Evolutionary conservation across 2,888 invertebrate genomes (phyloP).

Genomic region (Syrphus vitripennis): DNA sequence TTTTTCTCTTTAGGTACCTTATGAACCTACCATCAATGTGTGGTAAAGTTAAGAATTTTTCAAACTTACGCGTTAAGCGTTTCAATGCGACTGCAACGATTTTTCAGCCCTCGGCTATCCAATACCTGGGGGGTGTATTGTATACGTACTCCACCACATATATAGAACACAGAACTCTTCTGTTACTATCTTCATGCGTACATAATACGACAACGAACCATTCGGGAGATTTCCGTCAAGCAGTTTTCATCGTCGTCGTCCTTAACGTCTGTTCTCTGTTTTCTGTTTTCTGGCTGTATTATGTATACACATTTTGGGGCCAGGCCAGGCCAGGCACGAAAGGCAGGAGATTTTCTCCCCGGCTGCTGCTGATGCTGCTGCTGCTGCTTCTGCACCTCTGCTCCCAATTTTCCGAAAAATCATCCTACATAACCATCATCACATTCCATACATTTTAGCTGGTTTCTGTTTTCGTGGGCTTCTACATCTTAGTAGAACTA

Average conservation of each 20-base stretch:
- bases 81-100: constrained; percentile 80
- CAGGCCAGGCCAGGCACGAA: too few relatives aligned
- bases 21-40: constrained; percentile 29
- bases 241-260: constrained; percentile 34
- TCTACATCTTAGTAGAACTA: constrained; percentile 61
- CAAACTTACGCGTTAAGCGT: constrained; percentile 80
- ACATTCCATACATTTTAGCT: constrained; percentile 40
- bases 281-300: background rate
- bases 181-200: constrained; percentile 76
- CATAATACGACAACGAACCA: constrained; percentile 61
- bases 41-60: constrained; percentile 74
- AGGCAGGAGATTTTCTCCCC: constrained; percentile 51
- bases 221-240: constrained; percentile 49
- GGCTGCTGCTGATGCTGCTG: background rate
- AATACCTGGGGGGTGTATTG: constrained; percentile 81
- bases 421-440: constrained; percentile 50
- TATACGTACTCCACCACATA: constrained; percentile 75
- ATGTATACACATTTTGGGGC: background rate
- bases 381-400: constrained; percentile 14
- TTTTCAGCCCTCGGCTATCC: constrained; percentile 81
- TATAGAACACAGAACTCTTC: constrained; percentile 77
- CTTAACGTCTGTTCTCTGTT: constrained; percentile 19
- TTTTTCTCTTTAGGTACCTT: constrained; percentile 21
- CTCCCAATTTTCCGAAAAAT: constrained; percentile 28
- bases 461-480: constrained; percentile 57